Evolutionary conservation across 2,888 invertebrate genomes (phyloP).

Genomic region (Baronia brevicornis): DNA sequence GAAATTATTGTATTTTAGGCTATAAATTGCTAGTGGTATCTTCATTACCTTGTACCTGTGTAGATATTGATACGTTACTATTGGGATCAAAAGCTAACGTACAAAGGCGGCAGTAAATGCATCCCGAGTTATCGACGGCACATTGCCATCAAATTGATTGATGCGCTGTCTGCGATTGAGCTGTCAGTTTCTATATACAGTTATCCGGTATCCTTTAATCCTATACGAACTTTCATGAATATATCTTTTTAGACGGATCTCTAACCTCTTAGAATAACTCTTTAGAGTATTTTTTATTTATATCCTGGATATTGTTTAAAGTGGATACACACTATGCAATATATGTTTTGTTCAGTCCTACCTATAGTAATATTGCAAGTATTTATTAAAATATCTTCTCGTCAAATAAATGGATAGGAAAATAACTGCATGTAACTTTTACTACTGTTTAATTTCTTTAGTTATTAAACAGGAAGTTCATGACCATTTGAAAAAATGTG

Average conservation of each 20-base stretch:
- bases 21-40: conserved; percentile 4
- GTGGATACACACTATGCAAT: no score
- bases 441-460: no score
- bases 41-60: background rate
- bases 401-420: no score
- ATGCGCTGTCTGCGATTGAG: conserved; percentile 32
- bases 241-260: conserved; percentile 1
- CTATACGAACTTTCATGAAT: background rate
- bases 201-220: conserved; percentile 13
- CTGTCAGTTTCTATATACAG: conserved; percentile 27
- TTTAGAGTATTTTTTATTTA: no score
- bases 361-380: no score
- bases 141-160: conserved; percentile 34
- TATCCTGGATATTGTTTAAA: no score
- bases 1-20: conserved; percentile 32
- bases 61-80: background rate
- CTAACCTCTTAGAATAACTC: background rate
- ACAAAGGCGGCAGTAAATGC: conserved; percentile 13
- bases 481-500: no score
- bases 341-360: no score
- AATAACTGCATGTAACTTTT: no score
- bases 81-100: conserved; percentile 9
- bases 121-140: conserved; percentile 16
- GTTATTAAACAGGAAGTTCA: no score
- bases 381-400: no score